Percentiles rank a stretch among this genome's conserved stretches.
Evolutionary conservation across 1,140 invertebrate species (phyloP).

Genomic region (Luehdorfia chinensis): DNA sequence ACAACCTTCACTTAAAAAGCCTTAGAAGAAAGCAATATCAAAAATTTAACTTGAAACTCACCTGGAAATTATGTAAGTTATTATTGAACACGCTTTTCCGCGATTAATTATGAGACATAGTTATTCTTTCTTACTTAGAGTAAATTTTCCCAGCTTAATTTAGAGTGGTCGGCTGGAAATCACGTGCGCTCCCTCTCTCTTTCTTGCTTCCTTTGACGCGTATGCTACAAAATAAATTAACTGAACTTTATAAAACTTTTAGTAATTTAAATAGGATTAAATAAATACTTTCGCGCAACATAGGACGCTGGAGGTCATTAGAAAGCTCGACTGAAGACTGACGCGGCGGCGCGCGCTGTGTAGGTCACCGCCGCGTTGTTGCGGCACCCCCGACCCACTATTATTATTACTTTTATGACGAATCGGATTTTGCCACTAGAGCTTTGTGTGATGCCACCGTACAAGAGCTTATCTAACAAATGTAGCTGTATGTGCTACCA

Average conservation of each 20-base stretch:
- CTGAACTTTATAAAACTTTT: constrained; percentile 47
- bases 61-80: too few species aligned
- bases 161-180: constrained; percentile 20
- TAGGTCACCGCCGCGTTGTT: constrained; percentile 66
- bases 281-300: constrained; percentile 52
- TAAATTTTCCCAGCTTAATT: constrained; percentile 57
- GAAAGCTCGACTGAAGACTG: constrained; percentile 72
- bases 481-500: constrained; percentile 22
- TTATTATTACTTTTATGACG: constrained; percentile 77
- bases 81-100: constrained; percentile 3
- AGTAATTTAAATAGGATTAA: constrained; percentile 38
- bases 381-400: constrained; percentile 70
- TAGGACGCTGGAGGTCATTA: constrained; percentile 72
- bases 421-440: constrained; percentile 63
- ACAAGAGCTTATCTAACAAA: constrained; percentile 38
- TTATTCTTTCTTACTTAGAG: constrained; percentile 56
- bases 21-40: too few species aligned
- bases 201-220: constrained; percentile 35
- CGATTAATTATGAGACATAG: constrained; percentile 54
- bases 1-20: too few species aligned
- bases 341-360: constrained; percentile 71
- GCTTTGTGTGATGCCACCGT: constrained; percentile 41
- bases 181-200: constrained; percentile 48
- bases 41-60: too few species aligned
- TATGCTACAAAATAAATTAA: constrained; percentile 49